Evolutionary conservation across 2,113 vertebrate genomes (phyloP), one percentile per base, ranked within the genome.

Genomic region (Halichoeres trimaculatus): DNA sequence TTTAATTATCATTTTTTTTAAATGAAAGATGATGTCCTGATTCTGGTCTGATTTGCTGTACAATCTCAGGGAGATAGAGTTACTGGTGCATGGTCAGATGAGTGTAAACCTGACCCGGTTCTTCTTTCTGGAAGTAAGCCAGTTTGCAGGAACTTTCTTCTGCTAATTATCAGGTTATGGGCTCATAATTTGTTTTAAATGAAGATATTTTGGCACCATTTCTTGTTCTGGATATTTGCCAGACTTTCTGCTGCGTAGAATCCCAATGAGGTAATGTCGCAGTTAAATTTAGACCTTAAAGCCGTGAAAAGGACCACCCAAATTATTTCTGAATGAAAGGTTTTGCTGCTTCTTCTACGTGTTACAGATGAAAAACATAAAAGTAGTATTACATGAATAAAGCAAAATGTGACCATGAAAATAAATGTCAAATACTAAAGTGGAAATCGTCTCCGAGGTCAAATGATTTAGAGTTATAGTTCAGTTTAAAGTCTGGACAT

Each of bases 151-250:
- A n/a, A n/a, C n/a, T n/a, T 36, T 36, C 5, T 5, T 10, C 35
- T 36, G 5, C 10, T 36, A 36, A 36, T 5, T 36, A 41, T 41
- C 8, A 41, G 20, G 17, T 51, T 11, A 52, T 11, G 52, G 12
- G 36, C 20, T 24, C 36, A 19, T 50, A 26, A 53, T 57, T 51
- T 45, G 13, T 54, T 74, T 70, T 48, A 60, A 69, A 78, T 70
- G 1, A 43, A 38, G 35, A 66, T 26, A 62, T n/a, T 70, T 76
- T 70, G 23, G 61, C 61, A 23, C 35, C 19, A n/a, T 17, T 45
- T 12, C 43, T 41, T 17, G 60, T 22, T 59, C 36, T 69, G 59
- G 70, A 65, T 2, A 36, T 8, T 0, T 0, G 8, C 60, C 65
- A 70, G 56, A 45, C 16, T 10, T 2, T 12, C 38, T 47, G 45